Base-by-base conservation (phyloP, 2,113 vertebrate genomes). In the Sterrhoptilus dennistouni region DNA sequence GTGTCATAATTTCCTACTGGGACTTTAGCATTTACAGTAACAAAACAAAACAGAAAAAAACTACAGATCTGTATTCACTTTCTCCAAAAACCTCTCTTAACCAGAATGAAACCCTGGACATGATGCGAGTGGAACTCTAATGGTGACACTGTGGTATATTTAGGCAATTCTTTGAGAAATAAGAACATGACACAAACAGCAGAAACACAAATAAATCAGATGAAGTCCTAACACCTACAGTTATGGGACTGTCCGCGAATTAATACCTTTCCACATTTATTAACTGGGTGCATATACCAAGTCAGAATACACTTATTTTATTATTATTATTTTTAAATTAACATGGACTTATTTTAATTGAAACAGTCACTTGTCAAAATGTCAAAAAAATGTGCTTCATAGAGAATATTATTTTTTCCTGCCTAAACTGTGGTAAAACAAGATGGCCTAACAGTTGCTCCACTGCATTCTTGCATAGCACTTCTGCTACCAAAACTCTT, bases 1-100 rank as follows among this genome's bases (percentile, higher is more conserved):
- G 91, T 45, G 92, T 86, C 95, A 94, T 78, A 89, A 95, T 81
- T 93, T 93, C 95, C 95, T 90, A 90, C 93, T 87, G 81, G 47
- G 68, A 90, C 81, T 88, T 79, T 0, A 71, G 47, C 49, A 95
- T 14, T 83, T 60, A 82, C 65, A 90, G 80, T 45, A 33, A 80
- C 25, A 59, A 64, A 63, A 70, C 54, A 81, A 52, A 68, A 53
- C 19, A 66, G 25, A 74, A 44, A 45, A 52, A 64, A 60, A 9
- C 40, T 49, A 54, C 19, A 70, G 15, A 83, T 59, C n/a, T 56
- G 56, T 61, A 66, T 69, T 93, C 44, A 81, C 83, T 71, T 74
- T 61, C 65, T 75, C 33, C 14, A 45, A 69, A 60, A 90, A 61
- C 63, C 2, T 59, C 33, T 59, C 38, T 88, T 52, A 56, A 66